Percentiles rank a stretch among this genome's conserved stretches.
Evolutionary conservation across 1,140 invertebrate species (phyloP).

Genomic region (Hycleus phaleratus): DNA sequence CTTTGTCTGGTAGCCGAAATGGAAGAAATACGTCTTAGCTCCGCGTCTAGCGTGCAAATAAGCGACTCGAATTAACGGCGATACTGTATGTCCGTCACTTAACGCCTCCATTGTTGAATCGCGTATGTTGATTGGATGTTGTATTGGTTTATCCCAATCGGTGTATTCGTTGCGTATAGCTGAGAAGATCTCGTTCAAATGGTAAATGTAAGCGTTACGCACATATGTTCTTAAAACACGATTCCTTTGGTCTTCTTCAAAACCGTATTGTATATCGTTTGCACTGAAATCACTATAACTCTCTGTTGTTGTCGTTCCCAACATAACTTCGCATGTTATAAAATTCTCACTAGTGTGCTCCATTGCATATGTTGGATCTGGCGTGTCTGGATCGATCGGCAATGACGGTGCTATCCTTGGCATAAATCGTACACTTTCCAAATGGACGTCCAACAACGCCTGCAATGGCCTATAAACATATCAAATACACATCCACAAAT

Average conservation of each 20-base stretch:
- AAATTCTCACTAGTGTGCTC: conserved; percentile 61
- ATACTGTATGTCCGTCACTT: conserved; percentile 73
- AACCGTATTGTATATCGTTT: conserved; percentile 66
- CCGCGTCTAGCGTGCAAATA: conserved; percentile 62
- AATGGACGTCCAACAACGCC: conserved; percentile 53
- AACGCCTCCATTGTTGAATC: conserved; percentile 83
- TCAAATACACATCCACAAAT: conserved; percentile 1
- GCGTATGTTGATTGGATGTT: conserved; percentile 74
- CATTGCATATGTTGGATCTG: conserved; percentile 54
- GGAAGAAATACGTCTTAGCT: conserved; percentile 66
- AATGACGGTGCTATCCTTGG: conserved; percentile 56
- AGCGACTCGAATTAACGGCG: conserved; percentile 60
- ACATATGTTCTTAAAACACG: conserved; percentile 72
- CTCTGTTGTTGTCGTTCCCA: conserved; percentile 65
- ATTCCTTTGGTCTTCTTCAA: conserved; percentile 68
- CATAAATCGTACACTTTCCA: conserved; percentile 54
- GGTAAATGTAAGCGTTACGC: conserved; percentile 78
- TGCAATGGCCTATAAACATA: conserved; percentile 47
- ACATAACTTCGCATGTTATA: conserved; percentile 58
- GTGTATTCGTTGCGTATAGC: conserved; percentile 89
- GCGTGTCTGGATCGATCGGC: conserved; percentile 51
- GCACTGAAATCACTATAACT: conserved; percentile 68
- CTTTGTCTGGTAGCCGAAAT: conserved; percentile 73
- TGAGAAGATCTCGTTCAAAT: conserved; percentile 86
- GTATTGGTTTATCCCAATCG: conserved; percentile 80